Percentiles rank a stretch among this genome's conserved stretches.
phyloP scores from a whole-genome alignment of 2,113 vertebrate genomes.

The Mesoclemmys tuberculata region DNA sequence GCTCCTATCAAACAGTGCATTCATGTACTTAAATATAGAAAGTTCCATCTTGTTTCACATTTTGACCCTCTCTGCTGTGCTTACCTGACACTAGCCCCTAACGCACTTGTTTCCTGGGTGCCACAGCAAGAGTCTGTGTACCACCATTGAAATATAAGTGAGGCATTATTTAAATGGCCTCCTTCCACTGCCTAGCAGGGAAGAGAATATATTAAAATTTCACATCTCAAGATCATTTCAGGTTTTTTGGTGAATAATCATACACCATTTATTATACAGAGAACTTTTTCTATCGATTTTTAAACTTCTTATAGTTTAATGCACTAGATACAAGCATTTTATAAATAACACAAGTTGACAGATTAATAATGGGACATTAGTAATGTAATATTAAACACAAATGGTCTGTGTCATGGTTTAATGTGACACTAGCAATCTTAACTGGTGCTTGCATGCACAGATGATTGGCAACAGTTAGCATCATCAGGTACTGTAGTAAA shows the following conservation, averaged over 20 bases:
- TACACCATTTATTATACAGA: conserved; percentile 46
- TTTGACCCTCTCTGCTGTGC: background rate
- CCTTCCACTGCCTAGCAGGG: background rate
- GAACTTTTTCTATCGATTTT: conserved; percentile 64
- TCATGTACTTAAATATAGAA: background rate
- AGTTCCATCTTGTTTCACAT: background rate
- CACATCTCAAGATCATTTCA: conserved; percentile 45
- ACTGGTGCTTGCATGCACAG: background rate
- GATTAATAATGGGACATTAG: background rate
- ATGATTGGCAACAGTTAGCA: background rate
- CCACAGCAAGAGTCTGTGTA: background rate
- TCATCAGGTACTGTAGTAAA: conserved; percentile 51
- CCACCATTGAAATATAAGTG: background rate
- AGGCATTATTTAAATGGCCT: background rate
- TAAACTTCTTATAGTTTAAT: conserved; percentile 52
- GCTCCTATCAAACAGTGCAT: background rate
- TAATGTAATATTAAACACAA: background rate
- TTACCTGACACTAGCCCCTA: background rate
- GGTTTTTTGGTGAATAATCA: background rate
- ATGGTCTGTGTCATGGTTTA: background rate
- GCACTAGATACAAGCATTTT: conserved; percentile 55
- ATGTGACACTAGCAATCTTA: background rate
- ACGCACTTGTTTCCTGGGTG: background rate
- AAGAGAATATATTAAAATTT: background rate
- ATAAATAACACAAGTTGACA: conserved; percentile 1